phyloP scores from a whole-genome alignment of 2,797 vertebrate genomes.

The Lagocephalus sceleratus region DNA sequence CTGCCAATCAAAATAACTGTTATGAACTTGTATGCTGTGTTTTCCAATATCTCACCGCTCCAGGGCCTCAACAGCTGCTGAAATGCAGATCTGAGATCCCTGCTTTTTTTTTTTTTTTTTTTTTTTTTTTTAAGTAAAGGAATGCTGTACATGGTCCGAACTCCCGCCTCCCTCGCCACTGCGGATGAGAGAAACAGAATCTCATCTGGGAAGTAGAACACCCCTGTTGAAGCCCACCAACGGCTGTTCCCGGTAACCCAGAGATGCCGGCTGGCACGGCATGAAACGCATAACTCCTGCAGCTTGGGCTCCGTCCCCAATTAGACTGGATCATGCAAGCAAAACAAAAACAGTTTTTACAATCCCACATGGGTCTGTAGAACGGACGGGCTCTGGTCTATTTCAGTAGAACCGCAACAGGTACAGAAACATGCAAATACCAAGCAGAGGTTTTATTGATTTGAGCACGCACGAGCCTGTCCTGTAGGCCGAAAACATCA shows the following conservation, averaged over 20 bases:
- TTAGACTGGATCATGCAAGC: constrained; percentile 65
- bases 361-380: constrained; percentile 63
- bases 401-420: constrained; percentile 12
- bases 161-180: constrained; percentile 51
- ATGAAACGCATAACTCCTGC: constrained; percentile 72
- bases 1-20: constrained; percentile 1
- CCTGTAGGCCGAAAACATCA: too few species aligned
- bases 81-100: constrained; percentile 56
- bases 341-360: constrained; percentile 70
- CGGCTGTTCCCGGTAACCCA: constrained; percentile 65
- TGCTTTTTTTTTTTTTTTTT: constrained; percentile 38
- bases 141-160: constrained; percentile 35
- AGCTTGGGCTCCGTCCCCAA: constrained; percentile 57
- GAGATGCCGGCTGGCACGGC: constrained; percentile 71
- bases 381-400: constrained; percentile 55
- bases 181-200: constrained; percentile 78
- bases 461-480: too few species aligned
- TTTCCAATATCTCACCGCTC: constrained; percentile 29
- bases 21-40: constrained; percentile 36
- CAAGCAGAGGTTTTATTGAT: background rate
- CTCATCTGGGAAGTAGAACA: constrained; percentile 69
- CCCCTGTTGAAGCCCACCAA: constrained; percentile 75
- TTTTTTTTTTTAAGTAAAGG: constrained; percentile 54
- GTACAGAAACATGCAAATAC: constrained; percentile 8
- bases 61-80: constrained; percentile 59